Percentiles rank a stretch among this genome's conserved stretches.
These are phyloP conservation scores for Junco hyemalis DNA, from an alignment of 2,113 vertebrate genomes.

Conservation along the genomic window DNA sequence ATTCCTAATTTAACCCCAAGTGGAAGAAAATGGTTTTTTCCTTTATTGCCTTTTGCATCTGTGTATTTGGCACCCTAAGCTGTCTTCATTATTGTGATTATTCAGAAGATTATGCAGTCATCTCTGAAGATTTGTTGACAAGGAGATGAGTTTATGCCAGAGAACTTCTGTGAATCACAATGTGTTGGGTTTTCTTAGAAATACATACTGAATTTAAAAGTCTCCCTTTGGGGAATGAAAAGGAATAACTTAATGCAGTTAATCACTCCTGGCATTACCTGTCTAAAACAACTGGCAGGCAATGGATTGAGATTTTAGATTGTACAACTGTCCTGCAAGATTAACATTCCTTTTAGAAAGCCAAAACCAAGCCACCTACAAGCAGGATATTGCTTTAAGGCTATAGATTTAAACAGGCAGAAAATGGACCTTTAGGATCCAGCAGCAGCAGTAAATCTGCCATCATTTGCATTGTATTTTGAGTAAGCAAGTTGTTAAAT, in stretches of 20 bases:
- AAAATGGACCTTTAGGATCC: background rate
- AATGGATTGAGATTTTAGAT: background rate
- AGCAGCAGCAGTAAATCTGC: background rate
- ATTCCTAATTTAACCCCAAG: background rate
- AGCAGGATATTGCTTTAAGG: background rate
- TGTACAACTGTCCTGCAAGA: background rate
- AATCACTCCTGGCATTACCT: background rate
- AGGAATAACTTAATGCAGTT: background rate
- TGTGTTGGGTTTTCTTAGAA: slow-evolving; percentile 2
- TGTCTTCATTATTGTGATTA: background rate
- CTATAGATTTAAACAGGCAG: background rate
- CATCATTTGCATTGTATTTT: background rate
- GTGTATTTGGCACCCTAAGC: background rate
- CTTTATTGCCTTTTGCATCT: background rate
- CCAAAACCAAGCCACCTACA: background rate
- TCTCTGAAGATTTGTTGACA: background rate
- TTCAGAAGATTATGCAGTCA: background rate
- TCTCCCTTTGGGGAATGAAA: background rate
- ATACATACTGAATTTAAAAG: background rate
- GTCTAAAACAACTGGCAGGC: background rate
- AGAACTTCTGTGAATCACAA: background rate
- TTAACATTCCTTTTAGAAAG: background rate
- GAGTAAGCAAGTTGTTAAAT: background rate
- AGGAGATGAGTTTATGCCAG: background rate
- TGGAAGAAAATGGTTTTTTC: background rate